Percentiles rank a stretch among this genome's conserved stretches.
phyloP scores from a whole-genome alignment of 2,113 vertebrate species.

The Osmerus mordax region DNA sequence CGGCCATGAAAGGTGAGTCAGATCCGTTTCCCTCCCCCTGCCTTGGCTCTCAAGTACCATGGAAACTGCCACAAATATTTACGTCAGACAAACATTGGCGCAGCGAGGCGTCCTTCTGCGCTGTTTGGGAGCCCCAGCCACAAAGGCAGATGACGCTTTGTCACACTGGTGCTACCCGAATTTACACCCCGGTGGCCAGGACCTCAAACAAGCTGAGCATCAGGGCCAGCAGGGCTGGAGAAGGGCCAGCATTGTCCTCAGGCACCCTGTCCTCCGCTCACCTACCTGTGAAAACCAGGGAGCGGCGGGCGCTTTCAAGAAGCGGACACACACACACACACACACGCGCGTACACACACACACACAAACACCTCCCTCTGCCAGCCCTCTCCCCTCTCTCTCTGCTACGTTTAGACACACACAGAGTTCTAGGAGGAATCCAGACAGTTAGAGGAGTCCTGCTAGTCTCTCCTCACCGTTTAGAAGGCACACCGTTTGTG shows the following conservation, averaged over 20 bases:
- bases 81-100: conserved; percentile 67
- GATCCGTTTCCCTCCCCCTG: conserved; percentile 52
- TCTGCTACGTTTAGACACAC: background rate
- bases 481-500: no score
- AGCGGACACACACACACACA: background rate
- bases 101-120: conserved; percentile 55
- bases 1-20: conserved; percentile 68
- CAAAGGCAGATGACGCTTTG: conserved; percentile 72
- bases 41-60: conserved; percentile 68
- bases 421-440: background rate
- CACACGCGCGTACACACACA: background rate
- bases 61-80: conserved; percentile 83
- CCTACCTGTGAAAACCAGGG: conserved; percentile 69
- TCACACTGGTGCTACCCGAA: conserved; percentile 65
- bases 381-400: background rate
- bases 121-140: conserved; percentile 61
- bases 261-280: conserved; percentile 62
- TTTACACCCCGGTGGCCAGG: conserved; percentile 65
- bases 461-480: background rate
- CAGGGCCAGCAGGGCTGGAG: conserved; percentile 62
- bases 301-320: conserved; percentile 16
- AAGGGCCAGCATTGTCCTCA: conserved; percentile 67
- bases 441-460: background rate
- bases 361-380: background rate
- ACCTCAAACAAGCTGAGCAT: conserved; percentile 72